These are phyloP conservation scores for Chalcosyrphus nemorum DNA, from an alignment of 2,888 invertebrate genomes.

Conservation along the genomic window DNA sequence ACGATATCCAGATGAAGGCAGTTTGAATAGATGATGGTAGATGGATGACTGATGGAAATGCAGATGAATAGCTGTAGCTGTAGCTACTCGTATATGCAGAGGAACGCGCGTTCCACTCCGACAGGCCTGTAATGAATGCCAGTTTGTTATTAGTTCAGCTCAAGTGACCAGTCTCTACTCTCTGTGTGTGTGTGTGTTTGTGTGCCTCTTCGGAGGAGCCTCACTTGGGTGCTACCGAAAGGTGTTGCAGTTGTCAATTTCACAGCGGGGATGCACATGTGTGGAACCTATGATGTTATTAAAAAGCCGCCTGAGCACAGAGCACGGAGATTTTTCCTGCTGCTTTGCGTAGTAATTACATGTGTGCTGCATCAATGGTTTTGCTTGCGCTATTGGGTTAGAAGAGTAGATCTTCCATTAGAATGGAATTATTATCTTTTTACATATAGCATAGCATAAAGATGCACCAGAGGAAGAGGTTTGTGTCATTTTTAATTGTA, in stretches of 20 bases:
- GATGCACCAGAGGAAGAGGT: slow-evolving; percentile 28
- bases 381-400: slow-evolving; percentile 21
- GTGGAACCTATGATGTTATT: slow-evolving; percentile 53
- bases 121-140: slow-evolving; percentile 70
- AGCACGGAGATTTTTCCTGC: slow-evolving; percentile 43
- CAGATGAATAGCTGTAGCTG: slow-evolving; percentile 63
- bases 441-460: too few species aligned
- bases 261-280: slow-evolving; percentile 63
- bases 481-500: slow-evolving; percentile 72
- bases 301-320: slow-evolving; percentile 22
- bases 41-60: slow-evolving; percentile 70
- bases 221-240: slow-evolving; percentile 37
- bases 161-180: slow-evolving; percentile 71
- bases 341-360: slow-evolving; percentile 66
- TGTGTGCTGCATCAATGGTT: slow-evolving; percentile 51
- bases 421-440: slow-evolving; percentile 58
- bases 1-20: slow-evolving; percentile 63
- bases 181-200: too few species aligned
- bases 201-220: not conserved
- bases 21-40: slow-evolving; percentile 67
- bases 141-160: slow-evolving; percentile 70
- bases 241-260: slow-evolving; percentile 73
- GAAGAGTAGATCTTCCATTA: slow-evolving; percentile 61
- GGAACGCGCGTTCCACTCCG: slow-evolving; percentile 50
- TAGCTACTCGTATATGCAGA: too few species aligned